Conservation (phyloP, 2,888 invertebrate genomes). For the Galerucella nymphaeae region DNA sequence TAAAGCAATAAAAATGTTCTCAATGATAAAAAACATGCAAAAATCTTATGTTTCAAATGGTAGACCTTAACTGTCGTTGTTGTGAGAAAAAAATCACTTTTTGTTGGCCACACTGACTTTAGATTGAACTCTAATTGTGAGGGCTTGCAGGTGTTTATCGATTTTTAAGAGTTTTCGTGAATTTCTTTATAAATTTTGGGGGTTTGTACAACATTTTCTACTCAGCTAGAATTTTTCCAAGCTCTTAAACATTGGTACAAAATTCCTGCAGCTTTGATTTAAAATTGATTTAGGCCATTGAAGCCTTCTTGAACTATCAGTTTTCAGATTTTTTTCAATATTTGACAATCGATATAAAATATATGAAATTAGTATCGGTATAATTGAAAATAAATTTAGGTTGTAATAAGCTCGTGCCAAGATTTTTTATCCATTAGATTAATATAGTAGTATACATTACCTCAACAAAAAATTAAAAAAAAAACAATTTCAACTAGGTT, state of each 20-base stretch:
- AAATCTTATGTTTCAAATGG: no score
- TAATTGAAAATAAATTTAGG: not conserved
- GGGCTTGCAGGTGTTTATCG: not conserved
- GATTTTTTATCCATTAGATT: not conserved
- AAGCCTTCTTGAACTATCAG: constrained; percentile 17
- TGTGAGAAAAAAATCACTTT: no score
- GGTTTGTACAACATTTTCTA: not conserved
- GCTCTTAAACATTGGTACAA: not conserved
- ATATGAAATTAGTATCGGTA: not conserved
- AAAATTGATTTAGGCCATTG: not conserved
- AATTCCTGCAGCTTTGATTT: not conserved
- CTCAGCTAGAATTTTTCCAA: not conserved
- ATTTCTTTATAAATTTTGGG: not conserved
- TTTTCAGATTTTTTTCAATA: constrained; percentile 24
- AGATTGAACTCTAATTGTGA: no score
- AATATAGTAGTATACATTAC: no score
- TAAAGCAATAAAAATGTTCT: no score
- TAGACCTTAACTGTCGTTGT: no score
- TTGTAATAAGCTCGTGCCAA: not conserved
- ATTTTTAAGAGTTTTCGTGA: not conserved
- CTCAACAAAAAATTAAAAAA: no score
- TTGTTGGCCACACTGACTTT: no score
- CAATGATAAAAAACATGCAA: no score
- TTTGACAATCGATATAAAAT: constrained; percentile 22
- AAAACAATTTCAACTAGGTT: no score